phyloP scores from a whole-genome alignment of 2,888 invertebrate species.

The Tetragnatha montana region DNA sequence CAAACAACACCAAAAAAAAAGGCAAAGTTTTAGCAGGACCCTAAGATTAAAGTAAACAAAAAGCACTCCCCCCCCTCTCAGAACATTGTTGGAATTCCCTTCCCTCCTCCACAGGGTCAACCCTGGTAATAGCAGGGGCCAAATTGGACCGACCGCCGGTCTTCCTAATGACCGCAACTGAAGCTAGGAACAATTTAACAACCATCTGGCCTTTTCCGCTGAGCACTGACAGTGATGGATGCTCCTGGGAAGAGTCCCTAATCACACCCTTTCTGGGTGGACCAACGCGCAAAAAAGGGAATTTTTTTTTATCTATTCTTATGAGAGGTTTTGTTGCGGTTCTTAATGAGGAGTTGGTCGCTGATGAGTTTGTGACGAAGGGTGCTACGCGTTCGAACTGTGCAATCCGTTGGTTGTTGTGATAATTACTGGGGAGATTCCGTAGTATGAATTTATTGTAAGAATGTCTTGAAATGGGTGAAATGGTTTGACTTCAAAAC shows the following conservation, averaged over 20 bases:
- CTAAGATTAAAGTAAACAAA: too few relatives aligned
- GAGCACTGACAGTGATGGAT: constrained; percentile 48
- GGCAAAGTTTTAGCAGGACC: not conserved
- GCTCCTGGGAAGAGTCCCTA: constrained; percentile 31
- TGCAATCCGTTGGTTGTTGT: too few relatives aligned
- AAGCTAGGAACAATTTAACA: constrained; percentile 59
- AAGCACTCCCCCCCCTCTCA: not conserved
- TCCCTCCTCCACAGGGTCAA: constrained; percentile 6
- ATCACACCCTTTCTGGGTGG: constrained; percentile 41
- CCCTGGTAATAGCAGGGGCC: not conserved
- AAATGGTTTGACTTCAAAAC: too few relatives aligned
- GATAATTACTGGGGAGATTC: too few relatives aligned
- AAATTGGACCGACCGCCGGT: constrained; percentile 4
- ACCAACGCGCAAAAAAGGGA: too few relatives aligned
- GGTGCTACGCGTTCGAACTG: too few relatives aligned
- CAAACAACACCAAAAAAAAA: not conserved
- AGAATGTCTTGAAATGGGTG: too few relatives aligned
- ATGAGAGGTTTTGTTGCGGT: too few relatives aligned
- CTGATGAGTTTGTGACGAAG: too few relatives aligned
- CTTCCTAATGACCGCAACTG: constrained; percentile 47
- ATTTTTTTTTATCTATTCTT: too few relatives aligned
- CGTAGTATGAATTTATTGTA: too few relatives aligned
- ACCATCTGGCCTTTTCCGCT: constrained; percentile 36
- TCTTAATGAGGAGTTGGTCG: too few relatives aligned
- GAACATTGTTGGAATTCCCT: not conserved